A percentile compares a stretch with the other conserved stretches of the same genome.
Evolutionary conservation across 2,888 invertebrate species (phyloP).

Genomic region (Pollenia amentaria): DNA sequence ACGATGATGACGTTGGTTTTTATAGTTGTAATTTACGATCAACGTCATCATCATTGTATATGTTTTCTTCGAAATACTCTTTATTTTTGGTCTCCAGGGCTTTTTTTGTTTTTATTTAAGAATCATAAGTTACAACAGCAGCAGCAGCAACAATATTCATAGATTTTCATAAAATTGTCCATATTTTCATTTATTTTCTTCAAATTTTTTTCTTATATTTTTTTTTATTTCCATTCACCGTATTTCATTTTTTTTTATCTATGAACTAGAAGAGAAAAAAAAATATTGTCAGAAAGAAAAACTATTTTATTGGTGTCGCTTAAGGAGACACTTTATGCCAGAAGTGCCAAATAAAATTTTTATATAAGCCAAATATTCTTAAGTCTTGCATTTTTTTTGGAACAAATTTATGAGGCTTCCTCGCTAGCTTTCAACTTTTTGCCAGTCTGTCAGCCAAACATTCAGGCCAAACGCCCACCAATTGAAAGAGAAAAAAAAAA

Average conservation of each 20-base stretch:
- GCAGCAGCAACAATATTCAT: constrained; percentile 5
- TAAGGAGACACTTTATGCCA: constrained; percentile 60
- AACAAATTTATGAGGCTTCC: constrained; percentile 63
- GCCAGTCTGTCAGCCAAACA: constrained; percentile 9
- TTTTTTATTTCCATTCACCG: constrained; percentile 2
- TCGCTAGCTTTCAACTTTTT: constrained; percentile 42
- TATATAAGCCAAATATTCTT: constrained; percentile 55
- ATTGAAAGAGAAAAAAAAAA: neutral
- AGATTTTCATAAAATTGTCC: constrained; percentile 17
- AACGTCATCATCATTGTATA: constrained; percentile 19
- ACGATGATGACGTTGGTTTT: constrained; percentile 28
- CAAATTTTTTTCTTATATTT: neutral
- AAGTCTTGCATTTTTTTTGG: constrained; percentile 26
- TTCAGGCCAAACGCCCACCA: constrained; percentile 38
- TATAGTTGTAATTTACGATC: constrained; percentile 21
- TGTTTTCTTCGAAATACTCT: neutral
- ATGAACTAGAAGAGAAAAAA: neutral
- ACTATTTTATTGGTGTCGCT: constrained; percentile 39
- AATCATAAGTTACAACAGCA: neutral
- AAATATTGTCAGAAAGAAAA: neutral
- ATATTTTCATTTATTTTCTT: constrained; percentile 12
- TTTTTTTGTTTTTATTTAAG: neutral
- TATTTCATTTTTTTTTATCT: neutral
- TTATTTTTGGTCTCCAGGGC: constrained; percentile 10
- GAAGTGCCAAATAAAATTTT: constrained; percentile 68